Base-by-base conservation (phyloP, 2,888 invertebrate genomes). In the Cantharis rustica region DNA sequence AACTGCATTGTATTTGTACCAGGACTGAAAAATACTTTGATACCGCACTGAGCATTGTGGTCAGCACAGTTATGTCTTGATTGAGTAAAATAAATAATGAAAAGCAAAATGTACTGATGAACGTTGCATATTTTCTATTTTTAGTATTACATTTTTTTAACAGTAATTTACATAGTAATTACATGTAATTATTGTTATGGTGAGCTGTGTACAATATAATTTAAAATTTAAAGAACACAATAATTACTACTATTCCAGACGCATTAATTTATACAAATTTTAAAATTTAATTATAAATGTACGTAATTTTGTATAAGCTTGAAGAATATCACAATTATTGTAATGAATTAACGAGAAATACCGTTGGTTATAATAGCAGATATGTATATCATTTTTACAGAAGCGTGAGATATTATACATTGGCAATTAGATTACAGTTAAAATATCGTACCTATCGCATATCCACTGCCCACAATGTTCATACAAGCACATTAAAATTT, bases 361-460 rank as follows among this genome's bases (percentile, higher is more conserved):
- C 72, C 61, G 70, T 26, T 70, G 75, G 63, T 75, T 75, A 78
- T 78, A 75, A 77, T 72, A 76, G 64, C 74, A 74, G 61, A 68
- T 71, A 73, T 71, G 68, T 71, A 74, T 77, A 73, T 71, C 74
- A 47, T 47, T 77, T 77, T 63, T 63, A 68, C 20, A 75, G 75
- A 69, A 61, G 62, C 72, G 69, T 75, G 75, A 75, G 71, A 75
- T 75, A 75, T 62, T 61, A 31, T 75, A 68, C 16, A 71, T 75
- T 23, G 26, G 68, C 71, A 68, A 62, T 69, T 69, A 69, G 31
- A 69, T 72, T 72, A 72, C 64, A 31, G 64, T 69, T 69, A 73
- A 73, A 61, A 73, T 16, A 16, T 16, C 27, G 64, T 73, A 66
- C 62, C 69, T 73, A 69, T 69, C 31, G 47, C 9, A 47, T 47